Evolutionary conservation across 2,888 invertebrate species (phyloP), one percentile per base, ranked within the genome.

Genomic region (Azorinus chamasolen): DNA sequence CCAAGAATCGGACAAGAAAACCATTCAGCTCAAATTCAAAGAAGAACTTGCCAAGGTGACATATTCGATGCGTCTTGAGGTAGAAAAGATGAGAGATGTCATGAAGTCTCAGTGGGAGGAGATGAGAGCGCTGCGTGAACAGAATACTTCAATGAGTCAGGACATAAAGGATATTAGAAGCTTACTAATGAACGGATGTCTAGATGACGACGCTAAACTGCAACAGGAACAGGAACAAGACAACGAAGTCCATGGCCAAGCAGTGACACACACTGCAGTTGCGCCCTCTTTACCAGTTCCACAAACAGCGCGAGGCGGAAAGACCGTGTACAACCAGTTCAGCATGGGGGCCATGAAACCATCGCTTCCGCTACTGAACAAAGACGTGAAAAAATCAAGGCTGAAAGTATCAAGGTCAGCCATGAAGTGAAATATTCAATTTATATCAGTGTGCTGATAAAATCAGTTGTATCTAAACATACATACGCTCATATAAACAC

Each of bases 51-150:
- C 83, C 6, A 85, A 83, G 46, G 83, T 84, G 16, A 81, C 87
- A 0, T 78, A 75, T 39, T 84, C 76, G 2, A 83, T 88, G 83
- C 76, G 87, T 24, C 37, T 75, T 14, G 89, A 89, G 57, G 83
- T 89, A 1, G 87, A 87, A 59, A 85, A 83, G 57, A 83, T 87
- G 78, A 82, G 88, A 27, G 88, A 88, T 22, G 85, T 87, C 8
- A 88, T 89, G 89, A 79, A 72, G 57, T 73, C 77, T 18, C 89
- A 89, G 63, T 88, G 85, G 85, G 79, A 83, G 43, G 89, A 88
- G 74, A 88, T 89, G 87, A 71, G 85, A 45, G 68, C 70, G 24
- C 63, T 88, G 27, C 73, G 89, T 5, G 83, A 86, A 70, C 88
- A 88, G 64, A 89, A 88, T 55, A 71, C 78, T 4, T 73, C 59